Base-by-base conservation (phyloP, 2,797 vertebrate species). In the Anguilla marmorata region DNA sequence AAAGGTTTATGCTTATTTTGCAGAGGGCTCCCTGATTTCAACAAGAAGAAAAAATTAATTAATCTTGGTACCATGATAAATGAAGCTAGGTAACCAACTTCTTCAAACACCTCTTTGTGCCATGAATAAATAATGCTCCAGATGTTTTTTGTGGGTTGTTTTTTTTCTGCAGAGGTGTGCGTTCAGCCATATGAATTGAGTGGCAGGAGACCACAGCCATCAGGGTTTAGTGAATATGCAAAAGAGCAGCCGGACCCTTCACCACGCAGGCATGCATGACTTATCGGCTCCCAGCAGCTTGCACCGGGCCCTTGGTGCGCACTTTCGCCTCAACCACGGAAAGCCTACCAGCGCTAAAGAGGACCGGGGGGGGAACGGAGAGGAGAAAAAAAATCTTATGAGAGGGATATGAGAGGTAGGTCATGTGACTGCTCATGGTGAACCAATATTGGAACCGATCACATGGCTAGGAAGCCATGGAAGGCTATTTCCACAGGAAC, bases 121-220 rank as follows among this genome's bases (percentile, higher is more conserved):
- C 89, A 93, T 94, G 91, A 94, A 94, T 94, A 94, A 94, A 90
- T 94, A 89, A 94, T 92, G 89, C 76, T 30, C 92, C 90, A 90
- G 90, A 92, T 91, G 89, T 88, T 92, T 91, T 87, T 87, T 74
- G 33, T 74, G 72, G 33, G 24, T n/a, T 69, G 6, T 27, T 45
- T 74, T 72, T 72, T 50, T 90, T 92, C 90, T 90, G 86, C 85
- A 86, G 79, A 88, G 87, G 84, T 89, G 85, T 60, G 89, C n/a
- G 88, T 79, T 88, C 82, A 86, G 90, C 87, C 52, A 80, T 80
- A 58, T 88, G 33, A 86, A 87, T 82, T 86, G 85, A 92, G 80
- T 37, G 89, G 83, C 88, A 89, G 86, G 85, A 85, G 56, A 90
- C 87, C 88, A 88, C 56, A 48, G 76, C 85, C 89, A 89, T 74